These are phyloP conservation scores for Eupithecia centaureata DNA, from an alignment of 2,888 invertebrate species.

Conservation along the genomic window DNA sequence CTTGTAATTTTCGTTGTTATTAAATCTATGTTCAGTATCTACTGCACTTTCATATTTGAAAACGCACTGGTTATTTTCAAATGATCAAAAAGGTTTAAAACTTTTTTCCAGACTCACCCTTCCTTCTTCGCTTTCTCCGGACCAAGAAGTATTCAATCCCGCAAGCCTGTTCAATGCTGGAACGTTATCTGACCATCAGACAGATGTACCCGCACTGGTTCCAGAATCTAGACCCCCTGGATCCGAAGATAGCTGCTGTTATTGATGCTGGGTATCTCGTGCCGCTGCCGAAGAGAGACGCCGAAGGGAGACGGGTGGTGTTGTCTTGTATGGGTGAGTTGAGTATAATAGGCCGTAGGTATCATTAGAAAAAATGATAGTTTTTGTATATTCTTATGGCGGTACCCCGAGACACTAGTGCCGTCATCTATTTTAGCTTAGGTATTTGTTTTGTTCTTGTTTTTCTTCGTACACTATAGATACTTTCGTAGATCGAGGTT, in stretches of 20 bases:
- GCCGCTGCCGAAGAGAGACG: conserved; percentile 89
- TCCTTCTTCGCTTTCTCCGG: conserved; percentile 92
- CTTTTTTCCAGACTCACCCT: conserved; percentile 86
- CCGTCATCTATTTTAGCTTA: no score
- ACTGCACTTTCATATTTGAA: no score
- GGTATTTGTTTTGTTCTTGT: no score
- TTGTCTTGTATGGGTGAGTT: conserved; percentile 89
- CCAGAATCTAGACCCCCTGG: conserved; percentile 90
- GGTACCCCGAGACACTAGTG: no score
- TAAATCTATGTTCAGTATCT: no score
- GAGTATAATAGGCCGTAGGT: no score
- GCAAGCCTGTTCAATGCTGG: conserved; percentile 93
- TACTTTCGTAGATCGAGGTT: no score
- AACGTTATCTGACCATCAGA: conserved; percentile 92
- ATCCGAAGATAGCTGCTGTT: conserved; percentile 91
- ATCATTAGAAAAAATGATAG: no score
- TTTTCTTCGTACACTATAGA: no score
- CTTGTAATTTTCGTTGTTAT: no score
- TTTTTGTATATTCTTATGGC: no score
- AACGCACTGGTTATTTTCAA: neutral
- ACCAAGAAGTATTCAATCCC: conserved; percentile 95
- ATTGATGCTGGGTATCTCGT: conserved; percentile 91
- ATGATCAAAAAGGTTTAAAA: neutral
- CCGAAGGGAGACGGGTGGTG: conserved; percentile 89
- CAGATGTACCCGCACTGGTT: conserved; percentile 95